Evolutionary conservation across 2,113 vertebrate genomes (phyloP), one percentile per base, ranked within the genome.

Genomic region (Nestor notabilis): DNA sequence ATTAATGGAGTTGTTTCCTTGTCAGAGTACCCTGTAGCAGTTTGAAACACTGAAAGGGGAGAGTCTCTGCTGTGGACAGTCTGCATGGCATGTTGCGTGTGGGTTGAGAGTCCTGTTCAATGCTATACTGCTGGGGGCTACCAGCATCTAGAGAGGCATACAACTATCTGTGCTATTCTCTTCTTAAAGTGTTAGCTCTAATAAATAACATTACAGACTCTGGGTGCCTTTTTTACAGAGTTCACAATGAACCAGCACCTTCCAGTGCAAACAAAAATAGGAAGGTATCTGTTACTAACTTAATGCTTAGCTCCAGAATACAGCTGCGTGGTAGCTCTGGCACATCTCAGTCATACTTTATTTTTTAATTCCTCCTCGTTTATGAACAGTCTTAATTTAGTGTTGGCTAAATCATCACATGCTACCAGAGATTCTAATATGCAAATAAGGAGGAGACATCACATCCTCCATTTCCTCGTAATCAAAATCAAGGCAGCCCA

Each of bases 41-140:
- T 35, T 70, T 63, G 35, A 49, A 68, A 56, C 14, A 33, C 31
- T 35, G 50, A 33, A 43, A 56, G 35, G 10, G 27, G 41, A 70
- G 23, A 64, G 41, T 49, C 11, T 35, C 31, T 83, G 70, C 53
- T 46, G 4, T 49, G 35, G 49, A 21, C 0, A 3, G 12, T 50
- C 44, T 24, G 23, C 8, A 2, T 7, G 46, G 18, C 7, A 8
- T 12, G 28, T 33, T 13, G 27, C 5, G 5, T 0, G 7, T 28
- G 23, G 35, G 14, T 41, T 27, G 25, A 18, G 43, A 70, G 35
- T 16, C 15, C 4, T 49, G 13, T 33, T 70, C 4, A 0, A 7
- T 23, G 35, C 24, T 65, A 5, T 9, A 2, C 17, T 28, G 44
- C 43, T 44, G 0, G 1, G 27, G 15, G 17, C 7, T 63, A 24